phyloP scores from a whole-genome alignment of 2,797 vertebrate species.

The Tinamus major region DNA sequence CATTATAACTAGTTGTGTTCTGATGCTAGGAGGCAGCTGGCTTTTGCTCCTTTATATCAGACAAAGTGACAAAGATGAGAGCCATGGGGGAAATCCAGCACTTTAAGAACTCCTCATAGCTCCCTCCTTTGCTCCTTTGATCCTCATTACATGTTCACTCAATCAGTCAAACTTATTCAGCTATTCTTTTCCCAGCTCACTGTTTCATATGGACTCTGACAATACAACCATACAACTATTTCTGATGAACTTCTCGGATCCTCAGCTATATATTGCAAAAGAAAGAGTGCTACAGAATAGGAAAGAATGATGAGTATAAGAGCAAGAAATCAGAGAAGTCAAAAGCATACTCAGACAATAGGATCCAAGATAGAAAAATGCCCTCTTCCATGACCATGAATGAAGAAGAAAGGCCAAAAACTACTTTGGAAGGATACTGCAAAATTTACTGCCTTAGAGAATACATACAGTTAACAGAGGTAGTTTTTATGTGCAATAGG shows the following conservation, averaged over 20 bases:
- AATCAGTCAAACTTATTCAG: not conserved
- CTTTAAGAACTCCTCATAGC: not conserved
- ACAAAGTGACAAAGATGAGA: not conserved
- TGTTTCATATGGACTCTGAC: not conserved
- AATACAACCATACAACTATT: not conserved
- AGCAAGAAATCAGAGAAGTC: not conserved
- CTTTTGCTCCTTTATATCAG: not conserved
- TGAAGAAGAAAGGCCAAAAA: not conserved
- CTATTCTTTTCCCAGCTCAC: conserved; percentile 10
- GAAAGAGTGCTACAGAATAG: not conserved
- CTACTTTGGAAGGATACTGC: not conserved
- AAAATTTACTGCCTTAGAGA: not conserved
- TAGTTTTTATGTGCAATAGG: not conserved
- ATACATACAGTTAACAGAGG: not conserved
- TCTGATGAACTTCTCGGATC: not conserved
- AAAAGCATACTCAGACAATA: not conserved
- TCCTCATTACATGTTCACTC: conserved; percentile 26
- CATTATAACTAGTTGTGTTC: not conserved
- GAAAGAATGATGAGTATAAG: not conserved
- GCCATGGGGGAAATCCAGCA: not conserved
- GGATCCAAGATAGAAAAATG: not conserved
- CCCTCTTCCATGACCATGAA: not conserved
- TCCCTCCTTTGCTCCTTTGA: not conserved
- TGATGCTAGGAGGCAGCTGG: not conserved
- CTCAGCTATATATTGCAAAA: not conserved